Percentiles rank a stretch among this genome's conserved stretches.
These are phyloP conservation scores for Neocrepidodera transversa DNA, from an alignment of 2,888 invertebrate species.

Conservation along the genomic window DNA sequence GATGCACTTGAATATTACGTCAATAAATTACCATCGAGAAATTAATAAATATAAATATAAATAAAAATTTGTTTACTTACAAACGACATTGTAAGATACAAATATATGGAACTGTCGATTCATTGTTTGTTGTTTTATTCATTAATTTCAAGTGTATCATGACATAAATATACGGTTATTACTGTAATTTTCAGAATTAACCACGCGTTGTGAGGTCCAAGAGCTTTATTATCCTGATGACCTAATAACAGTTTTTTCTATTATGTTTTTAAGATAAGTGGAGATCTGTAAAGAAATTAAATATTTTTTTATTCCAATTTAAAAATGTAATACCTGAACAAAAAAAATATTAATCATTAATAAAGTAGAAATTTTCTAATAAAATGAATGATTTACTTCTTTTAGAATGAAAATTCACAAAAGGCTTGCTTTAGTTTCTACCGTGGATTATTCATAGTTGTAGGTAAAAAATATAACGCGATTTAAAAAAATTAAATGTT, in stretches of 20 bases:
- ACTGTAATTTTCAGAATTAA: constrained; percentile 27
- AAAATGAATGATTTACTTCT: too few relatives aligned
- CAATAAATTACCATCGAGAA: neutral
- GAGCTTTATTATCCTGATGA: constrained; percentile 6
- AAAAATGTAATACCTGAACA: too few relatives aligned
- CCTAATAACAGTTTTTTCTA: neutral
- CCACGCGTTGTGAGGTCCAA: constrained; percentile 24
- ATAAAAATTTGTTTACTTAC: neutral
- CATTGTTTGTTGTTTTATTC: constrained; percentile 15
- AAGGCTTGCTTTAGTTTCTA: too few relatives aligned
- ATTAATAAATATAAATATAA: neutral
- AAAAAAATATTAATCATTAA: too few relatives aligned
- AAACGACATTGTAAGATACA: neutral
- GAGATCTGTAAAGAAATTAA: neutral
- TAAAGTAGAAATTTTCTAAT: too few relatives aligned
- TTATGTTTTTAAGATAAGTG: neutral
- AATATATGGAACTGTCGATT: constrained; percentile 6
- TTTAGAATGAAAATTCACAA: too few relatives aligned
- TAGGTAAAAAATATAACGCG: too few relatives aligned
- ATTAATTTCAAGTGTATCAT: constrained; percentile 23
- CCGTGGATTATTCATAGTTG: too few relatives aligned
- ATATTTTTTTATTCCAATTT: too few relatives aligned
- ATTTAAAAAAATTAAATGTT: too few relatives aligned
- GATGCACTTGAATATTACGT: too few relatives aligned
- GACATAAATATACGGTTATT: constrained; percentile 22